Evolutionary conservation across 2,797 vertebrate genomes (phyloP).

Genomic region (Ceryle rudis): DNA sequence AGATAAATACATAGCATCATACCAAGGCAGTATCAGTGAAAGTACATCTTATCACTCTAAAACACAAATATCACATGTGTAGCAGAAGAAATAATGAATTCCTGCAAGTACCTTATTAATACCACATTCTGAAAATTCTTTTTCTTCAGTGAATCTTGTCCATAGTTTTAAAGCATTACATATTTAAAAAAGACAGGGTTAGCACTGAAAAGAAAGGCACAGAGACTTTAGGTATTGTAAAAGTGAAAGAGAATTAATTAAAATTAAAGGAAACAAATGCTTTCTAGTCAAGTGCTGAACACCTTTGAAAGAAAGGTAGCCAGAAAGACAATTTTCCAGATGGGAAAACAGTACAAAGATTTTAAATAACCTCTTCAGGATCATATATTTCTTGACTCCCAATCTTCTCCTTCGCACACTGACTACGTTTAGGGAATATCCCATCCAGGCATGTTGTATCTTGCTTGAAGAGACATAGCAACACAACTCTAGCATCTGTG

Average conservation of each 20-base stretch:
- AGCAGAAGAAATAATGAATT: background rate
- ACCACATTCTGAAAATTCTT: background rate
- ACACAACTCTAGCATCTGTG: background rate
- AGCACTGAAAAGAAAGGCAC: background rate
- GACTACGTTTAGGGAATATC: background rate
- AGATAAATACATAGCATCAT: background rate
- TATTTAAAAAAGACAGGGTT: background rate
- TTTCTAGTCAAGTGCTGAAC: background rate
- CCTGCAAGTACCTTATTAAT: background rate
- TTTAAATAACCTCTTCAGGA: background rate
- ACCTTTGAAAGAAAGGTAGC: background rate
- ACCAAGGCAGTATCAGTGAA: background rate
- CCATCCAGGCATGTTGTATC: rapidly evolving
- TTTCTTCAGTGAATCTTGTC: background rate
- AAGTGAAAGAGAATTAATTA: background rate
- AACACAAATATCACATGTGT: background rate
- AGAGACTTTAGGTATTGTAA: background rate
- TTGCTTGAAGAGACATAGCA: background rate
- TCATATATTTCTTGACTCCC: background rate
- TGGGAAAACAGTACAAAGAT: background rate
- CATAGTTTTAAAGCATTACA: background rate
- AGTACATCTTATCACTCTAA: background rate
- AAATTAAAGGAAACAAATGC: background rate
- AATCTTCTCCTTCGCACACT: background rate
- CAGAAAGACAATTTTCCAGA: background rate